phyloP scores from a whole-genome alignment of 2,888 invertebrate genomes.

The Anoplius nigerrimus region DNA sequence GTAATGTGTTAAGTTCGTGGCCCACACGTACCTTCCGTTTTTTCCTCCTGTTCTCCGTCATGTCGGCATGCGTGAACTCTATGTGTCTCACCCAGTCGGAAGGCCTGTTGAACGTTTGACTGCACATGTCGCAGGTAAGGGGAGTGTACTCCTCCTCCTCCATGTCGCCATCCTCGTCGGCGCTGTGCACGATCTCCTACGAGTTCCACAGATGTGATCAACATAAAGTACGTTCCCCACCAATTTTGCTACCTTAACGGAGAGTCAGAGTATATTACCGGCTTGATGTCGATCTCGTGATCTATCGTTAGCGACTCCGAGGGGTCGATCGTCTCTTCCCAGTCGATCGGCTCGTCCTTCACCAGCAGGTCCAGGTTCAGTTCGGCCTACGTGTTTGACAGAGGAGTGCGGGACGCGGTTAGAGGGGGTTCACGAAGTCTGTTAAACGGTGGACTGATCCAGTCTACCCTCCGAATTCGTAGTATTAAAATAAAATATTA shows the following conservation, averaged over 20 bases:
- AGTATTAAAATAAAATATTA: too few relatives aligned
- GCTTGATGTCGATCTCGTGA: constrained; percentile 83
- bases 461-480: background rate
- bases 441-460: background rate
- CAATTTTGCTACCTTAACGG: background rate
- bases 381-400: constrained; percentile 59
- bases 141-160: constrained; percentile 83
- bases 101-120: constrained; percentile 88
- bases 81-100: constrained; percentile 90
- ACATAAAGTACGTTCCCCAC: background rate
- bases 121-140: constrained; percentile 88
- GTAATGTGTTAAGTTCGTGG: too few relatives aligned
- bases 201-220: background rate
- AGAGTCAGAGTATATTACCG: constrained; percentile 74
- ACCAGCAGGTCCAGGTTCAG: constrained; percentile 70
- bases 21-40: constrained; percentile 70
- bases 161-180: constrained; percentile 75
- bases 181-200: constrained; percentile 73
- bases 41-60: constrained; percentile 75
- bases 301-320: constrained; percentile 82
- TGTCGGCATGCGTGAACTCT: constrained; percentile 83
- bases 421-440: background rate
- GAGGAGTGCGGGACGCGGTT: background rate
- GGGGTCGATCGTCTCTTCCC: constrained; percentile 83
- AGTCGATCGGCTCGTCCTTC: constrained; percentile 84